phyloP scores from a whole-genome alignment of 2,888 invertebrate genomes.

The Scaptomyza reducta region DNA sequence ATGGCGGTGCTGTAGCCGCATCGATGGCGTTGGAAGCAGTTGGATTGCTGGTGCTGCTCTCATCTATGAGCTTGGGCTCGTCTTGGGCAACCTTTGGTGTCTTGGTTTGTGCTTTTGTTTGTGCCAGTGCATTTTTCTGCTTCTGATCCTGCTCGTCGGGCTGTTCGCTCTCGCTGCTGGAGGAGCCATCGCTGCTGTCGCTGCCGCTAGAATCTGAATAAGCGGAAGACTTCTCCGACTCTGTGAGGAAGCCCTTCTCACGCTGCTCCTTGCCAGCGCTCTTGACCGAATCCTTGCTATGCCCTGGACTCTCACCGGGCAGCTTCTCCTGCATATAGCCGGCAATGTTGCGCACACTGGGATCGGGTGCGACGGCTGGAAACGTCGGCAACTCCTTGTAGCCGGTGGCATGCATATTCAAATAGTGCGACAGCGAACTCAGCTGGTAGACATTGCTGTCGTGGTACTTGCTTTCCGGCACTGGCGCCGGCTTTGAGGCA shows the following conservation, averaged over 20 bases:
- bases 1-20: background rate
- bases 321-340: slow-evolving; percentile 77
- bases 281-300: slow-evolving; percentile 24
- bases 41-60: slow-evolving; percentile 17
- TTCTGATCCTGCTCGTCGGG: slow-evolving; percentile 9
- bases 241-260: slow-evolving; percentile 88
- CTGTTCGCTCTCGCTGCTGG: slow-evolving; percentile 28
- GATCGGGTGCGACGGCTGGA: slow-evolving; percentile 90
- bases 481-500: slow-evolving; percentile 96
- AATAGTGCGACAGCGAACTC: slow-evolving; percentile 97
- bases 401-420: slow-evolving; percentile 93
- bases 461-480: slow-evolving; percentile 93
- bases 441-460: slow-evolving; percentile 95
- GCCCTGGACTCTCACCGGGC: slow-evolving; percentile 76
- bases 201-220: slow-evolving; percentile 79
- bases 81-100: slow-evolving; percentile 20
- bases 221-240: slow-evolving; percentile 82
- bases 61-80: slow-evolving; percentile 34
- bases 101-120: slow-evolving; percentile 35
- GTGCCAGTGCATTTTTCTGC: slow-evolving; percentile 24
- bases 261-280: slow-evolving; percentile 54
- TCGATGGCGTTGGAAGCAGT: background rate
- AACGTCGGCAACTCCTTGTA: slow-evolving; percentile 95
- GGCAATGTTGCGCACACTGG: slow-evolving; percentile 90
- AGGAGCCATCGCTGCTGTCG: slow-evolving; percentile 50